These are phyloP conservation scores for Ivindomyrus marchei DNA, from an alignment of 2,113 vertebrate species.

Conservation along the genomic window DNA sequence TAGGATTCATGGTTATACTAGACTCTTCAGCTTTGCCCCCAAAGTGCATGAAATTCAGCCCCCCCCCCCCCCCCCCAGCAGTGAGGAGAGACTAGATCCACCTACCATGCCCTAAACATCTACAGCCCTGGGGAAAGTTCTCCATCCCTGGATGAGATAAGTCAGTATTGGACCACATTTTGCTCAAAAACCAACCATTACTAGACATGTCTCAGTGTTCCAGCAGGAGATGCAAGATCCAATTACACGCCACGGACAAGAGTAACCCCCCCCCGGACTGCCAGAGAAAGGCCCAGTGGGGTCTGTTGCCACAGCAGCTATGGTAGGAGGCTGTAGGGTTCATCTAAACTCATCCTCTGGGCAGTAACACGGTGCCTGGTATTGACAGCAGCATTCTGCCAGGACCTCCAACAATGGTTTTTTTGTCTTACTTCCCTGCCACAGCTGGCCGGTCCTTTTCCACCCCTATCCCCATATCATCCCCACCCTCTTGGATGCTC, in stretches of 20 bases:
- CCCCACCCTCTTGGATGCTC: not conserved
- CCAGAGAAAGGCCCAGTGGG: not conserved
- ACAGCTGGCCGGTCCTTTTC: not conserved
- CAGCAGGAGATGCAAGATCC: not conserved
- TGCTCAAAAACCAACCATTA: not conserved
- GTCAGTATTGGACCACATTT: not conserved
- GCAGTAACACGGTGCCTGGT: slow-evolving; percentile 1
- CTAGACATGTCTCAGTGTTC: not conserved
- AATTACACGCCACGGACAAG: not conserved
- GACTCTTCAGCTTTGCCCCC: not conserved
- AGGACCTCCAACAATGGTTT: not conserved
- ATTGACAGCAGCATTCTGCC: not conserved
- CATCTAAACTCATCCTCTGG: not conserved
- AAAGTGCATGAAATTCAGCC: not conserved
- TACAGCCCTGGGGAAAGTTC: not conserved
- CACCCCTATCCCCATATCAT: not conserved
- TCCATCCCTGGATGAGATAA: not conserved
- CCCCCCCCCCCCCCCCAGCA: not conserved
- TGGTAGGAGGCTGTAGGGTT: not conserved
- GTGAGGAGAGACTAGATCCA: not conserved
- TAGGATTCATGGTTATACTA: not conserved
- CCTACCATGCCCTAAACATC: not conserved
- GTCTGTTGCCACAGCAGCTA: not conserved
- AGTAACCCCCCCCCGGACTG: not conserved
- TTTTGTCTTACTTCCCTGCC: not conserved